Percentiles rank a stretch among this genome's conserved stretches.
phyloP scores from a whole-genome alignment of 2,888 invertebrate genomes.

The Coenonympha glycerion region DNA sequence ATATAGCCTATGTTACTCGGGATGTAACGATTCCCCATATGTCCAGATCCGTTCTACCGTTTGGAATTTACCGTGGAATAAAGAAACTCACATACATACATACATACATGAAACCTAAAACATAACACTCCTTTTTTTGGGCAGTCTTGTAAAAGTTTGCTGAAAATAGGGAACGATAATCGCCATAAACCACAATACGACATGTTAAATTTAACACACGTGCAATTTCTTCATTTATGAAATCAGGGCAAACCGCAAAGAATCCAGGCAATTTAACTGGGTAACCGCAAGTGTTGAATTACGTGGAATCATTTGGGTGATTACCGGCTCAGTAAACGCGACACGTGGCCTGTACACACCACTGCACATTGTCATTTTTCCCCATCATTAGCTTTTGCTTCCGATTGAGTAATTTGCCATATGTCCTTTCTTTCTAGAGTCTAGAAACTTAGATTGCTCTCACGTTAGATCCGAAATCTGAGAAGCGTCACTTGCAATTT shows the following conservation, averaged over 20 bases:
- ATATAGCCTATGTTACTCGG: too few relatives aligned
- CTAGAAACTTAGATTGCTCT: constrained; percentile 5
- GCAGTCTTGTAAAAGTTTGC: neutral
- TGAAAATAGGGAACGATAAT: neutral
- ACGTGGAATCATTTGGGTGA: constrained; percentile 25
- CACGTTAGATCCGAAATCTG: neutral
- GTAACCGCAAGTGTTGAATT: constrained; percentile 24
- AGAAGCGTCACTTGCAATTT: neutral
- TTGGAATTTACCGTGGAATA: too few relatives aligned
- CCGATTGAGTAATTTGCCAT: constrained; percentile 51
- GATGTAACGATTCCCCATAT: too few relatives aligned
- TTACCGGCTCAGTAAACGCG: constrained; percentile 30
- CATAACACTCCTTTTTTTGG: too few relatives aligned
- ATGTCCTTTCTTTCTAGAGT: constrained; percentile 29
- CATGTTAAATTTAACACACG: constrained; percentile 3
- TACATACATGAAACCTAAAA: too few relatives aligned
- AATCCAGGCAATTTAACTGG: constrained; percentile 21
- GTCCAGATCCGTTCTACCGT: too few relatives aligned
- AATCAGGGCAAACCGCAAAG: constrained; percentile 22
- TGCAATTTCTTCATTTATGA: constrained; percentile 13
- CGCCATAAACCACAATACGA: neutral
- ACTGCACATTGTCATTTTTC: constrained; percentile 56
- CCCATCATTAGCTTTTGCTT: constrained; percentile 48
- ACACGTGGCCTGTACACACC: constrained; percentile 58
- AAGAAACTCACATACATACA: too few relatives aligned